These are phyloP conservation scores for Callorhinus ursinus DNA, from an alignment of 2,113 vertebrate species.

Conservation along the genomic window DNA sequence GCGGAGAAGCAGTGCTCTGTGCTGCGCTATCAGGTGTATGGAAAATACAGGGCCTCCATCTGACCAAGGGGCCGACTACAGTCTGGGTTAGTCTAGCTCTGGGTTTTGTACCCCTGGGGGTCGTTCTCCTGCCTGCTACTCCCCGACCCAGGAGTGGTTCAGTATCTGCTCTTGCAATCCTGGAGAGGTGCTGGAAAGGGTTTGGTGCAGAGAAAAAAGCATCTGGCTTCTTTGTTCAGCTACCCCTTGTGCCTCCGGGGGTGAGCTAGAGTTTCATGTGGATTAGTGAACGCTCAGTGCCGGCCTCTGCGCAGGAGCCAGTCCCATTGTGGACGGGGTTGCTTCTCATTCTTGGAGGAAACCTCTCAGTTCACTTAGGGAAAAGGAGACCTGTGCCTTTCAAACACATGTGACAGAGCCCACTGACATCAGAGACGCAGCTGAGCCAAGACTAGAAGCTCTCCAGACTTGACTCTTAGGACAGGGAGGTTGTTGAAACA, in stretches of 20 bases:
- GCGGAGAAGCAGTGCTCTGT: not conserved
- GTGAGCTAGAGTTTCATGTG: no score
- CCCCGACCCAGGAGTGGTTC: not conserved
- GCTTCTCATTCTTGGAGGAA: not conserved
- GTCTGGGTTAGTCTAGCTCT: not conserved
- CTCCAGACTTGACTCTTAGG: not conserved
- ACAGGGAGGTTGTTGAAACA: not conserved
- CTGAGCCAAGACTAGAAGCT: not conserved
- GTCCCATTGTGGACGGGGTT: not conserved
- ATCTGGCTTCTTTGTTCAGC: not conserved
- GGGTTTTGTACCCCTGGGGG: not conserved
- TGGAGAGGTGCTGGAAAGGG: not conserved
- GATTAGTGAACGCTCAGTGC: not conserved
- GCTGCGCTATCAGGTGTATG: not conserved
- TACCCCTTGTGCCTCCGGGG: not conserved
- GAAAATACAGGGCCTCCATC: not conserved
- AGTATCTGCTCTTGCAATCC: not conserved
- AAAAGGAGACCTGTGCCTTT: not conserved
- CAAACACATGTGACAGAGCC: not conserved
- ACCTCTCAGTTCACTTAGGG: not conserved
- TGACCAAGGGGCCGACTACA: not conserved
- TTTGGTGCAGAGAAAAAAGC: not conserved
- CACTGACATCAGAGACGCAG: not conserved
- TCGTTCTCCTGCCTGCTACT: rapidly evolving
- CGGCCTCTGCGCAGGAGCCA: not conserved